A percentile compares a stretch with the other conserved stretches of the same genome.
Conservation (phyloP, 2,113 vertebrate species). For the Aspidoscelis tigris region DNA sequence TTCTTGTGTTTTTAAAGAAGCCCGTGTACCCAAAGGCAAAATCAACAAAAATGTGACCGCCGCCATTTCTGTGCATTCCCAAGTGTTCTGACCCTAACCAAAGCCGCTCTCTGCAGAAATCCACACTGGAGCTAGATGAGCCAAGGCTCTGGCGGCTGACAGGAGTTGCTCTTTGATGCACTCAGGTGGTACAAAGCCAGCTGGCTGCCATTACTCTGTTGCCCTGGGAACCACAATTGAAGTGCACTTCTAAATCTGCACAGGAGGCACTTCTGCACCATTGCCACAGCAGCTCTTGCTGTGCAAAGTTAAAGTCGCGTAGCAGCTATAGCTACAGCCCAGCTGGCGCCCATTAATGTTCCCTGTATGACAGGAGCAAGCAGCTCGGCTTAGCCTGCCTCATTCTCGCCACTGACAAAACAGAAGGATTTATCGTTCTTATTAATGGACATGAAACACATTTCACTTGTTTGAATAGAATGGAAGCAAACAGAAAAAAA, state of each 20-base stretch:
- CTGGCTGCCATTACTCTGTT: constrained; percentile 71
- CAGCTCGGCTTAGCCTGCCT: constrained; percentile 54
- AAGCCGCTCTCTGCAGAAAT: constrained; percentile 59
- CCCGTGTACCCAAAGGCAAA: neutral
- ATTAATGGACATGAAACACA: constrained; percentile 44
- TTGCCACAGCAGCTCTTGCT: constrained; percentile 67
- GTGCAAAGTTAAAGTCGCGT: constrained; percentile 66
- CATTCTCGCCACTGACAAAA: constrained; percentile 56
- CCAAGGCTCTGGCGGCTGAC: constrained; percentile 56
- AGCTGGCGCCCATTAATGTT: constrained; percentile 76
- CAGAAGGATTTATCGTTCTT: constrained; percentile 52
- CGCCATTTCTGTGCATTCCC: constrained; percentile 51
- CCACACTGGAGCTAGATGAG: constrained; percentile 47
- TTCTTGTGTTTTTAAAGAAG: neutral
- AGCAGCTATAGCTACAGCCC: constrained; percentile 71
- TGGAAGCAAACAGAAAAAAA: constrained; percentile 5
- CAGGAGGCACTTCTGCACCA: constrained; percentile 72
- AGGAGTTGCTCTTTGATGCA: constrained; percentile 67
- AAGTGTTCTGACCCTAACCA: constrained; percentile 59
- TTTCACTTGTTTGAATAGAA: constrained; percentile 43
- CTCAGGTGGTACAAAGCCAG: constrained; percentile 74
- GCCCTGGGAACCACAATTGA: constrained; percentile 76
- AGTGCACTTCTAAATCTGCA: constrained; percentile 69
- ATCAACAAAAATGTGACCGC: neutral
- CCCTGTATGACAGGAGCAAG: constrained; percentile 54